A percentile compares a stretch with the other conserved stretches of the same genome.
Evolutionary conservation across 2,888 invertebrate genomes (phyloP).

Genomic region (Dryobotodes eremita): DNA sequence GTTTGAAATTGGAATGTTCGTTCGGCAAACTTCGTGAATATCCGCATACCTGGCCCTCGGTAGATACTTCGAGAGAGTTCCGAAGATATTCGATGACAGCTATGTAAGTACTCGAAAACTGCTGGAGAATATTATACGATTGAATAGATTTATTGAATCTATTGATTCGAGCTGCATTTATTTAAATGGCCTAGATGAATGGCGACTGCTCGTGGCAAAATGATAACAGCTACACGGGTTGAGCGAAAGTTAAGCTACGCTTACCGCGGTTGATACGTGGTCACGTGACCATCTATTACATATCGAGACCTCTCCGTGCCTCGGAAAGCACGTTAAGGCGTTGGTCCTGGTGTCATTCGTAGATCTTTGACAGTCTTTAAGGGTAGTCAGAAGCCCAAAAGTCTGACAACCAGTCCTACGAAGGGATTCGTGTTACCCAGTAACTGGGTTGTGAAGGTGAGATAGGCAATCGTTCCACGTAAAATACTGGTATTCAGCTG

Average conservation of each 20-base stretch:
- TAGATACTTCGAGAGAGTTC: conserved; percentile 33
- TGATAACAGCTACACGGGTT: neutral
- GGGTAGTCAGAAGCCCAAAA: too few relatives aligned
- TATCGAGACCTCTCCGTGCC: too few relatives aligned
- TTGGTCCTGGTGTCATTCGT: too few relatives aligned
- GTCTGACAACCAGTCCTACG: too few relatives aligned
- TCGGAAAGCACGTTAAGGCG: too few relatives aligned
- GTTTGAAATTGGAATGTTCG: conserved; percentile 36
- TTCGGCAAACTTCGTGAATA: conserved; percentile 42
- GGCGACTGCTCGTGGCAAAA: neutral
- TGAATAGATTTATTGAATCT: conserved; percentile 1
- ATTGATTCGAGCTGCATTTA: neutral
- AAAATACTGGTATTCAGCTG: too few relatives aligned
- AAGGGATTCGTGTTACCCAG: too few relatives aligned
- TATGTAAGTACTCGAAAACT: neutral
- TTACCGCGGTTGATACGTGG: neutral
- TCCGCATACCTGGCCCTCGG: conserved; percentile 36
- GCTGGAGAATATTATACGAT: neutral
- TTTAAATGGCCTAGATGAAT: neutral
- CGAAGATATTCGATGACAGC: conserved; percentile 24
- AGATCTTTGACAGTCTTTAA: too few relatives aligned
- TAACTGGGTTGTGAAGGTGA: too few relatives aligned
- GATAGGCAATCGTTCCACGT: too few relatives aligned
- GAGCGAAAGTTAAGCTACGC: neutral
- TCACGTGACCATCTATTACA: neutral